These are phyloP conservation scores for Coreoperca whiteheadi DNA, from an alignment of 2,113 vertebrate genomes.

Conservation along the genomic window DNA sequence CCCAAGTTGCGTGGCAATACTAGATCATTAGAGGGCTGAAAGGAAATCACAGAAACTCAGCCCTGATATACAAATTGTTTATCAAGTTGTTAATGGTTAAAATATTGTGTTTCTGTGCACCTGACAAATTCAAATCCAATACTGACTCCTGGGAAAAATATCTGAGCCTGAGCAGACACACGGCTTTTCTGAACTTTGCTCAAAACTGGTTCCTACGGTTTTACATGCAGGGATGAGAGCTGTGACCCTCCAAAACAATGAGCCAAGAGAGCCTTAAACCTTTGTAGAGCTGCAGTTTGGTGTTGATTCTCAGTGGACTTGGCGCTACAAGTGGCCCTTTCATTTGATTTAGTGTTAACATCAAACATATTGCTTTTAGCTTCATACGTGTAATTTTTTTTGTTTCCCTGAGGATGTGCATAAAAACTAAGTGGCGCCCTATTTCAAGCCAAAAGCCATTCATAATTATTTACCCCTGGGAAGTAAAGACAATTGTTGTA, in stretches of 20 bases:
- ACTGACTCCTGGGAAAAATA: neutral
- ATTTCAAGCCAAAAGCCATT: neutral
- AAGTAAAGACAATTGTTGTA: neutral
- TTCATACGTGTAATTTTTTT: neutral
- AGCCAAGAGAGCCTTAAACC: neutral
- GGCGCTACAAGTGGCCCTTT: neutral
- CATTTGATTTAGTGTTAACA: neutral
- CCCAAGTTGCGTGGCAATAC: too few relatives aligned
- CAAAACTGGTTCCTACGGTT: neutral
- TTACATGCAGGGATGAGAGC: neutral
- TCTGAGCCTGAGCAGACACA: neutral
- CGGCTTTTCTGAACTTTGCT: neutral
- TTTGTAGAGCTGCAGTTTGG: neutral
- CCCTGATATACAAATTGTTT: neutral
- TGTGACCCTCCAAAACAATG: neutral
- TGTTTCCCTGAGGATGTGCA: neutral
- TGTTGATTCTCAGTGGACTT: neutral
- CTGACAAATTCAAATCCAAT: too few relatives aligned
- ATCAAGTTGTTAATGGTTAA: neutral
- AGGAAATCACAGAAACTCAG: neutral
- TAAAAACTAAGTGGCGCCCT: neutral
- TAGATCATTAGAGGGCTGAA: neutral
- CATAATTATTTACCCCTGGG: neutral
- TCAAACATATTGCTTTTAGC: neutral
- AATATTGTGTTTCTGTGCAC: neutral